These are phyloP conservation scores for Crypturellus undulatus DNA, from an alignment of 2,113 vertebrate genomes.

Conservation along the genomic window DNA sequence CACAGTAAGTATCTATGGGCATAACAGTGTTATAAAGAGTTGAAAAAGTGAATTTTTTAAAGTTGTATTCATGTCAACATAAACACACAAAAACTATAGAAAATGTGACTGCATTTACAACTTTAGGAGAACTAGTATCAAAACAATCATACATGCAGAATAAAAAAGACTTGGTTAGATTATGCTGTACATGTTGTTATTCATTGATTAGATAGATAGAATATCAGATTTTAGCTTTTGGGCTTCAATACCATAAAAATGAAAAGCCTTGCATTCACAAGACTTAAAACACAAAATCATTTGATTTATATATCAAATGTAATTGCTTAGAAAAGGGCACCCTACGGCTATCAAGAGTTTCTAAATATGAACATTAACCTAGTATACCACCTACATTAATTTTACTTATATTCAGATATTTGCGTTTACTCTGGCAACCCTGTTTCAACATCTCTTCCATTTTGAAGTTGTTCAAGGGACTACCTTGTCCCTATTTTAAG, in stretches of 20 bases:
- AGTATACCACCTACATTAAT: not conserved
- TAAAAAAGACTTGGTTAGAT: not conserved
- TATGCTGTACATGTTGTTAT: not conserved
- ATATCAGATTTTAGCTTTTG: not conserved
- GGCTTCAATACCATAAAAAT: not conserved
- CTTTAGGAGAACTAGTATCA: not conserved
- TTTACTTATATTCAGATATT: not conserved
- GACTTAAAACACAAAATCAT: not conserved
- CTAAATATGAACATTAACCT: not conserved
- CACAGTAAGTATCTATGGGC: not conserved
- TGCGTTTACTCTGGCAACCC: not conserved
- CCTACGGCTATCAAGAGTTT: not conserved
- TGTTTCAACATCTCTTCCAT: not conserved
- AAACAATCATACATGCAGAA: not conserved
- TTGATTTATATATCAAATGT: not conserved
- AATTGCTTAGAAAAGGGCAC: not conserved
- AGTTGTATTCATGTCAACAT: not conserved
- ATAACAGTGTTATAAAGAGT: not conserved
- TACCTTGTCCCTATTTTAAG: not conserved
- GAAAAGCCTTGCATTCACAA: not conserved
- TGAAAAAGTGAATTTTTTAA: not conserved
- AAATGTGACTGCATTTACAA: not conserved
- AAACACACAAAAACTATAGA: not conserved
- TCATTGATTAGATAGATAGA: not conserved
- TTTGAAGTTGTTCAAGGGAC: not conserved